Conservation (phyloP, 2,113 vertebrate genomes). For the Tursiops truncatus region DNA sequence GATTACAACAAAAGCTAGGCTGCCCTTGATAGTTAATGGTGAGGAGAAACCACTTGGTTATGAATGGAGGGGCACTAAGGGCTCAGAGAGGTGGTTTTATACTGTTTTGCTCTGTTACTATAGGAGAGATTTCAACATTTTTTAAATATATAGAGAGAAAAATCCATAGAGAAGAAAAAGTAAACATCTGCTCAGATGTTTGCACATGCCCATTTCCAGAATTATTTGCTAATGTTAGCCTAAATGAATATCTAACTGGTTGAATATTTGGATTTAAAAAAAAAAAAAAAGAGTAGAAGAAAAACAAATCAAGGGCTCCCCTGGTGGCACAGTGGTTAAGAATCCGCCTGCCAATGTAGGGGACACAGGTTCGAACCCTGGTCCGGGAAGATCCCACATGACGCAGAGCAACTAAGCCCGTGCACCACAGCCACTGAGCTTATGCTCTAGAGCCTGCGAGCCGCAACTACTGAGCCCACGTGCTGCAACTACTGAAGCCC, state of each 20-base stretch:
- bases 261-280: background rate
- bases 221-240: slow-evolving; percentile 19
- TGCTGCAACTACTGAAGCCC: too few species aligned
- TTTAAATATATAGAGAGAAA: background rate
- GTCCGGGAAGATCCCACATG: too few species aligned
- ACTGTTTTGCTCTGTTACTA: background rate
- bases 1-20: background rate
- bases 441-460: too few species aligned
- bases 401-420: too few species aligned
- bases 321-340: too few species aligned
- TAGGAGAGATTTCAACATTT: background rate
- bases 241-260: background rate
- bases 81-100: background rate
- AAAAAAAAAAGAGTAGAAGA: background rate
- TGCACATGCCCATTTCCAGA: background rate
- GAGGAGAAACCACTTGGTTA: background rate
- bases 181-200: background rate
- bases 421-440: too few species aligned
- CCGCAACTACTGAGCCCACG: too few species aligned
- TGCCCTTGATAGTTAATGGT: background rate
- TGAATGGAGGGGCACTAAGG: background rate
- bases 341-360: too few species aligned
- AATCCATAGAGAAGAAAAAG: background rate
- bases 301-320: too few species aligned
- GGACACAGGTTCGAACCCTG: too few species aligned